Conservation (phyloP, 2,113 vertebrate species). For the Otis tarda region DNA sequence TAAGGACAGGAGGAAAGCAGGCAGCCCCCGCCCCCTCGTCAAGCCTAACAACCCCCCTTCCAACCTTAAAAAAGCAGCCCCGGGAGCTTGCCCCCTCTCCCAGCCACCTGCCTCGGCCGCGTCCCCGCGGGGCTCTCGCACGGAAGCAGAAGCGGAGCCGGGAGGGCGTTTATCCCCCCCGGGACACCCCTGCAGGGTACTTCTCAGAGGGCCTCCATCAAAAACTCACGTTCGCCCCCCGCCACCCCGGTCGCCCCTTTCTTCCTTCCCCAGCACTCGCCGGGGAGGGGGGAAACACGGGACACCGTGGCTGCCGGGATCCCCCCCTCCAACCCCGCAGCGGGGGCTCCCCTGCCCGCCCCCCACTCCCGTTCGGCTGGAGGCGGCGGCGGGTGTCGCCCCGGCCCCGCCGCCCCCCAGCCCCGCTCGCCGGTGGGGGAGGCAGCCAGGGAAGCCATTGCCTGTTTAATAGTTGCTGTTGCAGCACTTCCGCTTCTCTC, state of each 20-base stretch:
- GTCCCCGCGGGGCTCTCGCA: neutral
- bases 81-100: neutral
- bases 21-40: neutral
- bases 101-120: constrained; percentile 23
- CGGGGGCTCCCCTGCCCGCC: neutral
- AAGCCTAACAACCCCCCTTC: neutral
- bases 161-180: neutral
- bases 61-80: neutral
- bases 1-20: neutral
- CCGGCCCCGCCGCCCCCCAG: neutral
- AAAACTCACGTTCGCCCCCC: neutral
- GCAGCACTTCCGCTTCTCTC: constrained; percentile 89
- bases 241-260: neutral
- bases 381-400: neutral
- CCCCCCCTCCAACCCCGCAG: neutral
- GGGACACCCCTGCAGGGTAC: neutral
- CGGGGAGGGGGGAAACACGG: neutral
- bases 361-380: neutral
- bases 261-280: neutral
- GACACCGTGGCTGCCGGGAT: neutral
- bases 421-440: neutral
- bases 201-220: constrained; percentile 18
- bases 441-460: constrained; percentile 75
- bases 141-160: neutral
- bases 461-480: constrained; percentile 78